These are phyloP conservation scores for Echeneis naucrates DNA, from an alignment of 2,797 vertebrate genomes.

Conservation along the genomic window DNA sequence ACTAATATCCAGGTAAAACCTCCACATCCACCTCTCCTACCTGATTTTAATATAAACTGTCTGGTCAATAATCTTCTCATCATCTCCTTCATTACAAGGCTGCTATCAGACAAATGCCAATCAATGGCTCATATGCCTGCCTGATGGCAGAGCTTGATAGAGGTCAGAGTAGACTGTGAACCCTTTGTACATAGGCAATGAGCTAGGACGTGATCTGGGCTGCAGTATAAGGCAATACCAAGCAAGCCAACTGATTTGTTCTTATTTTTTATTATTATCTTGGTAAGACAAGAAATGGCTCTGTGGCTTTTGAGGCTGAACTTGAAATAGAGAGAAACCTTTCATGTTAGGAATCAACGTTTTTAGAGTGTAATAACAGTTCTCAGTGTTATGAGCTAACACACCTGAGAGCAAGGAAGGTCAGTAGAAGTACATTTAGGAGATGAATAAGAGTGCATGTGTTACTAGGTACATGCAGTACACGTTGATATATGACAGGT, in stretches of 20 bases:
- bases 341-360: background rate
- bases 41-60: slow-evolving; percentile 69
- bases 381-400: background rate
- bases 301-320: background rate
- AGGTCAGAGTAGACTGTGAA: slow-evolving; percentile 57
- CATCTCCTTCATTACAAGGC: slow-evolving; percentile 72
- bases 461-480: slow-evolving; percentile 2
- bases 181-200: slow-evolving; percentile 38
- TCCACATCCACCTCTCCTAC: slow-evolving; percentile 55
- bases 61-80: slow-evolving; percentile 74
- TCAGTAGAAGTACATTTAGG: background rate
- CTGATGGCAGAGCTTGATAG: slow-evolving; percentile 56
- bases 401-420: background rate
- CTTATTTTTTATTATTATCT: slow-evolving; percentile 2
- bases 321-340: background rate
- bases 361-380: background rate
- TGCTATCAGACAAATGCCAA: slow-evolving; percentile 72
- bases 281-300: background rate
- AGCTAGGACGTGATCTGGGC: background rate
- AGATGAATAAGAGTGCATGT: slow-evolving; percentile 7
- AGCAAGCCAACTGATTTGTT: slow-evolving; percentile 4
- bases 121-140: slow-evolving; percentile 60
- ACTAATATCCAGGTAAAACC: slow-evolving; percentile 75
- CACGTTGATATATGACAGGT: slow-evolving; percentile 36
- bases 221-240: slow-evolving; percentile 35